phyloP scores from a whole-genome alignment of 2,888 invertebrate genomes.

The Melanchra persicariae region DNA sequence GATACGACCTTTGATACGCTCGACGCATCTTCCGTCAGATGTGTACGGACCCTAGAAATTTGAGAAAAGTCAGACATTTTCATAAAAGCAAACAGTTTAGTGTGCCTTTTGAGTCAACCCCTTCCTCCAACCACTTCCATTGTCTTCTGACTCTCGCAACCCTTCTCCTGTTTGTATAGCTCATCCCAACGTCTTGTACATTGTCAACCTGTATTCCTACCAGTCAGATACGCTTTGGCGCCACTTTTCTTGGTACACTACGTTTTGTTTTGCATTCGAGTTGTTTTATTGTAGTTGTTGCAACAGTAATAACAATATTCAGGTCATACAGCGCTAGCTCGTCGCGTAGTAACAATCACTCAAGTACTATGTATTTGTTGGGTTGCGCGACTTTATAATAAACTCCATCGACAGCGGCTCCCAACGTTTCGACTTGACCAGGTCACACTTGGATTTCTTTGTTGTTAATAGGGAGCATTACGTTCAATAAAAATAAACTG shows the following conservation, averaged over 20 bases:
- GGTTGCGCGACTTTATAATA: conserved; percentile 25
- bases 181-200: neutral
- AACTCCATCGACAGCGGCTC: neutral
- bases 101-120: too few relatives aligned
- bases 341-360: conserved; percentile 1
- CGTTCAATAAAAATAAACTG: too few relatives aligned
- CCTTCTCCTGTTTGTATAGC: neutral
- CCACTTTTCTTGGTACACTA: neutral
- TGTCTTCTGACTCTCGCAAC: too few relatives aligned
- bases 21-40: too few relatives aligned
- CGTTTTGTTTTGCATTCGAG: neutral
- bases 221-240: neutral
- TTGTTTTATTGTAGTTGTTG: neutral
- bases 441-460: too few relatives aligned
- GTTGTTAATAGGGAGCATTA: too few relatives aligned
- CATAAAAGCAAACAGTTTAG: too few relatives aligned
- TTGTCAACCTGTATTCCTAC: neutral
- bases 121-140: too few relatives aligned
- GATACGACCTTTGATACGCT: too few relatives aligned
- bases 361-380: conserved; percentile 7
- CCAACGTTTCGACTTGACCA: neutral
- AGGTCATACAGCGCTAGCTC: conserved; percentile 34
- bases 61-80: too few relatives aligned
- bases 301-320: conserved; percentile 33
- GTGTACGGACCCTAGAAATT: too few relatives aligned